Percentiles rank a stretch among this genome's conserved stretches.
These are phyloP conservation scores for Echinops telfairi DNA, from an alignment of 2,113 vertebrate species.

Conservation along the genomic window DNA sequence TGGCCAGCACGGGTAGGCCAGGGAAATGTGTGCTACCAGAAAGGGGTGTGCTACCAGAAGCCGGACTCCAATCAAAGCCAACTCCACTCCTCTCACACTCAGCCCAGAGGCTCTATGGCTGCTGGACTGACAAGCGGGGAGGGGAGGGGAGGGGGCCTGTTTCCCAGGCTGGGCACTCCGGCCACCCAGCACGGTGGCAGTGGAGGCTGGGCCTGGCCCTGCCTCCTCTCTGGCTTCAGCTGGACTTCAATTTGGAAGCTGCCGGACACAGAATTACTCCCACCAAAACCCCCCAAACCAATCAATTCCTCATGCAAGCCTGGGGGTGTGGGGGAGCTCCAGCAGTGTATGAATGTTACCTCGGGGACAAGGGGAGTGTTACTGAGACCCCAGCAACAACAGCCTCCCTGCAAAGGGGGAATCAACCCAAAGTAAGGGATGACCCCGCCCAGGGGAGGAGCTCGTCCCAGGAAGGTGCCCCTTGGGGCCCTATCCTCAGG, in stretches of 20 bases:
- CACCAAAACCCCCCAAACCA: slow-evolving; percentile 55
- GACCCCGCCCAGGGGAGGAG: not conserved
- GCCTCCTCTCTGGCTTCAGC: not conserved
- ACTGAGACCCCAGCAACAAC: not conserved
- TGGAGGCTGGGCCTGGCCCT: not conserved
- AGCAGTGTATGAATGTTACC: not conserved
- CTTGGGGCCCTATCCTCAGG: not conserved
- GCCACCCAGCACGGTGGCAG: not conserved
- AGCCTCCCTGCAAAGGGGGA: not conserved
- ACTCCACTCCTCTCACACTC: not conserved
- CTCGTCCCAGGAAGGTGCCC: not conserved
- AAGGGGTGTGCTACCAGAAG: not conserved
- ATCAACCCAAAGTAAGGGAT: not conserved
- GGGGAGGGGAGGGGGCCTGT: not conserved
- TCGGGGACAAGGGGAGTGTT: not conserved
- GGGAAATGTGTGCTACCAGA: not conserved
- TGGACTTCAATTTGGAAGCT: not conserved
- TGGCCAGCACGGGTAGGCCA: too few species aligned
- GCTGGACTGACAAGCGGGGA: not conserved
- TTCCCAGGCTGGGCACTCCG: not conserved
- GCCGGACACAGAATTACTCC: slow-evolving; percentile 43
- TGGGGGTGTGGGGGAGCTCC: slow-evolving; percentile 27
- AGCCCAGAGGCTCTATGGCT: not conserved
- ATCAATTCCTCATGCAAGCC: slow-evolving; percentile 34
- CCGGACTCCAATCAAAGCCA: not conserved